phyloP scores from a whole-genome alignment of 2,113 vertebrate species.

The Rattus rattus region DNA sequence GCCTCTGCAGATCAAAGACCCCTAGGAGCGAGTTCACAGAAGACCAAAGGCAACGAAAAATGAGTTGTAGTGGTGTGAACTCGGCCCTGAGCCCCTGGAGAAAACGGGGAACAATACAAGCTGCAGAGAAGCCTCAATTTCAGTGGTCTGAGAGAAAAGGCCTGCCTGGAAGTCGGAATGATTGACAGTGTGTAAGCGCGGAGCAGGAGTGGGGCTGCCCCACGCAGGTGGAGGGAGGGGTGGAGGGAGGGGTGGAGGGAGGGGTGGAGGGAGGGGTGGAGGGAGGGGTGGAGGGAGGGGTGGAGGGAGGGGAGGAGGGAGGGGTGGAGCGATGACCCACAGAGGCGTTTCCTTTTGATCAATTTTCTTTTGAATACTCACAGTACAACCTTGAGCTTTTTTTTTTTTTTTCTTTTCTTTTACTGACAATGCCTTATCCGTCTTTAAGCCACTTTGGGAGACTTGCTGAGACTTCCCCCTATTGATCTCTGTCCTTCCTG shows the following conservation, averaged over 20 bases:
- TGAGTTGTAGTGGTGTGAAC: background rate
- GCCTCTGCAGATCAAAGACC: background rate
- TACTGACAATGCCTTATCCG: background rate
- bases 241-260: too few species aligned
- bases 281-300: too few species aligned
- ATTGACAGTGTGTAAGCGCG: background rate
- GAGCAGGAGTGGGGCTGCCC: background rate
- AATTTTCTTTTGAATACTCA: background rate
- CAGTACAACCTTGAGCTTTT: background rate
- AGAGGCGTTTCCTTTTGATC: background rate
- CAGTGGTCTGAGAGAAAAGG: background rate
- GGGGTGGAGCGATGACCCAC: background rate
- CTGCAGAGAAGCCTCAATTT: background rate
- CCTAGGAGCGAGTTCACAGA: background rate
- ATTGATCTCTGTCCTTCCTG: background rate
- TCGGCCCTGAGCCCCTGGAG: background rate
- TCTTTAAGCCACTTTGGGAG: background rate
- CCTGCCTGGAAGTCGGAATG: background rate
- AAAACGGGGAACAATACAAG: background rate
- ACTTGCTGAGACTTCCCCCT: background rate
- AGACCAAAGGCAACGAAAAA: constrained; percentile 2
- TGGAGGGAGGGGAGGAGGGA: too few species aligned
- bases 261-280: too few species aligned
- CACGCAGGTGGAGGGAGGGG: background rate
- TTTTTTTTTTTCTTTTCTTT: too few species aligned